Percentiles rank a stretch among this genome's conserved stretches.
phyloP scores from a whole-genome alignment of 2,888 invertebrate genomes.

The Euzophera pinguis region DNA sequence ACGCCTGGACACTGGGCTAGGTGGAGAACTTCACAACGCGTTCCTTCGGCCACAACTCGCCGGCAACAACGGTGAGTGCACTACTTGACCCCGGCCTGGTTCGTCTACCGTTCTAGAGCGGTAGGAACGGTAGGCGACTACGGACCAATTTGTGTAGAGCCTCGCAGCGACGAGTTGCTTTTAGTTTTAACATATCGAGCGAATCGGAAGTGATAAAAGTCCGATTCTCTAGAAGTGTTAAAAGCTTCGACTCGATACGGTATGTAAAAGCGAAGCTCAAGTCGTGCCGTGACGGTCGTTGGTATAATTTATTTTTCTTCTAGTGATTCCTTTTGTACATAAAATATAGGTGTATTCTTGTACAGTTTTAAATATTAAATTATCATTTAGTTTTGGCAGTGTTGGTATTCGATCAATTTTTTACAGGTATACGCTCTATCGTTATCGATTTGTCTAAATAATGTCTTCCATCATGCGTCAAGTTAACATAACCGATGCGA shows the following conservation, averaged over 20 bases:
- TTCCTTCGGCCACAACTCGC: conserved; percentile 75
- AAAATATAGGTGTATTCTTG: conserved; percentile 58
- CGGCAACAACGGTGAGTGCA: conserved; percentile 80
- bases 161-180: conserved; percentile 70
- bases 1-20: conserved; percentile 77
- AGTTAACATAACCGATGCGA: conserved; percentile 38
- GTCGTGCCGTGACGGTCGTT: conserved; percentile 74
- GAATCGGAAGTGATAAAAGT: too few species aligned
- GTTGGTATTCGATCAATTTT: conserved; percentile 48
- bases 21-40: conserved; percentile 71
- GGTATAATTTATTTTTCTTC: conserved; percentile 68
- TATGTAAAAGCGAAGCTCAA: conserved; percentile 61
- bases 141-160: conserved; percentile 55
- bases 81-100: conserved; percentile 63
- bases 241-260: conserved; percentile 28
- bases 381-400: conserved; percentile 52
- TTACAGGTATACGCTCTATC: too few species aligned
- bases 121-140: conserved; percentile 38
- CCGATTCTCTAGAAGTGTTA: too few species aligned
- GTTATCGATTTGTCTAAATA: conserved; percentile 14
- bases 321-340: conserved; percentile 75
- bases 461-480: conserved; percentile 33
- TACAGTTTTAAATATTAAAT: conserved; percentile 39
- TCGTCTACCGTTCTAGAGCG: conserved; percentile 54
- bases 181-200: too few species aligned